A percentile compares a stretch with the other conserved stretches of the same genome.
Evolutionary conservation across 2,113 vertebrate species (phyloP).

Genomic region (Ariopsis seemanni): DNA sequence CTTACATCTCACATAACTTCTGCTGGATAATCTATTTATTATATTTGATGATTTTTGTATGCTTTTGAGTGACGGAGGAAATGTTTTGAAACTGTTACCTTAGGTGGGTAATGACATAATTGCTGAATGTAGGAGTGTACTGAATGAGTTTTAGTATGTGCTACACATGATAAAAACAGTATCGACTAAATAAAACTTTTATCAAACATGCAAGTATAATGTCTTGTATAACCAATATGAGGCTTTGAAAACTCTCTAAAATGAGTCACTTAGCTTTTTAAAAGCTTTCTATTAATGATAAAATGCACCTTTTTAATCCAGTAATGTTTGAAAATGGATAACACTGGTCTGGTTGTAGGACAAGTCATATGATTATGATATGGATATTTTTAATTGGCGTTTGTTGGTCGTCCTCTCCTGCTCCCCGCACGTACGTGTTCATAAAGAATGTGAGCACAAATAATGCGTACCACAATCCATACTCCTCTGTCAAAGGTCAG

Average conservation of each 20-base stretch:
- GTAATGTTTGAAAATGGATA: neutral
- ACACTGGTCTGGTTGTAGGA: neutral
- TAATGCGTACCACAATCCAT: neutral
- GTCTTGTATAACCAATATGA: neutral
- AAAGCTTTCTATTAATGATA: neutral
- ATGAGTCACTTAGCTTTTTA: neutral
- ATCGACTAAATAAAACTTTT: conserved; percentile 17
- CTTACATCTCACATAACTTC: conserved; percentile 17
- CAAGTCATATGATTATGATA: neutral
- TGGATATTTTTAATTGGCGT: no score
- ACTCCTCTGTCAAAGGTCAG: conserved; percentile 15
- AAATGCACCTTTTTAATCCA: neutral
- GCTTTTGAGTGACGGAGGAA: neutral
- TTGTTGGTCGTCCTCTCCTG: no score
- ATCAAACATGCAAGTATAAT: neutral
- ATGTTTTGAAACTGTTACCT: neutral
- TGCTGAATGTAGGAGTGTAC: neutral
- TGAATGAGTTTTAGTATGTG: neutral
- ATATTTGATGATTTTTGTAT: conserved; percentile 25
- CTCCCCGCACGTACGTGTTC: neutral
- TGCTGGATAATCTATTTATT: conserved; percentile 47
- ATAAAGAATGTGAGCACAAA: neutral
- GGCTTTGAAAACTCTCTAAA: neutral
- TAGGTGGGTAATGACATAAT: neutral
- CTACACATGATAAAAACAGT: neutral